These are phyloP conservation scores for Gopherus flavomarginatus DNA, from an alignment of 2,113 vertebrate genomes.

Conservation along the genomic window DNA sequence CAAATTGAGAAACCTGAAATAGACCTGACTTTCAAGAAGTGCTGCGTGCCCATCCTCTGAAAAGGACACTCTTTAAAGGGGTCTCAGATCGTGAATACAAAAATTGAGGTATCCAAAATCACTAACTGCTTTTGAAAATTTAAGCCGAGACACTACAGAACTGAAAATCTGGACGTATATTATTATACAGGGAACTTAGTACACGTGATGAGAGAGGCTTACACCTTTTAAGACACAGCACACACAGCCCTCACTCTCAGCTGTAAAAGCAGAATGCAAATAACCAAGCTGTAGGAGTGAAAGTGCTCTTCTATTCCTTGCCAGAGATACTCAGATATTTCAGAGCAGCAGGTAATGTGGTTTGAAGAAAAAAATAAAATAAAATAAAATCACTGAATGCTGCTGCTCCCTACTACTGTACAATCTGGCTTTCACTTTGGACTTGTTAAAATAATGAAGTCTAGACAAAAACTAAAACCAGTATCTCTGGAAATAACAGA, in stretches of 20 bases:
- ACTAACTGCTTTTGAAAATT: not conserved
- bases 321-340: not conserved
- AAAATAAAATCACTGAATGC: not conserved
- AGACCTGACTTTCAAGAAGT: not conserved
- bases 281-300: not conserved
- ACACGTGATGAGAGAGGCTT: not conserved
- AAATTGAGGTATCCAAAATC: not conserved
- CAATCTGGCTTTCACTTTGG: constrained; percentile 44
- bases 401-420: not conserved
- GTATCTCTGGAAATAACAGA: not conserved
- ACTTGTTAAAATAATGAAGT: constrained; percentile 32
- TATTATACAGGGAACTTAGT: not conserved
- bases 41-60: not conserved
- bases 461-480: not conserved
- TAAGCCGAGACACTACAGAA: not conserved
- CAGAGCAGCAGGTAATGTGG: not conserved
- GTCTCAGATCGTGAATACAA: not conserved
- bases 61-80: not conserved
- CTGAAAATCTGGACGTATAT: not conserved
- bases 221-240: not conserved
- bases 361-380: constrained; percentile 8
- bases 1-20: not conserved
- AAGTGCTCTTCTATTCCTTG: not conserved
- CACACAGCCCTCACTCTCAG: not conserved
- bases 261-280: not conserved